Evolutionary conservation across 2,888 invertebrate genomes (phyloP).

Genomic region (Amphiduros pacificus): DNA sequence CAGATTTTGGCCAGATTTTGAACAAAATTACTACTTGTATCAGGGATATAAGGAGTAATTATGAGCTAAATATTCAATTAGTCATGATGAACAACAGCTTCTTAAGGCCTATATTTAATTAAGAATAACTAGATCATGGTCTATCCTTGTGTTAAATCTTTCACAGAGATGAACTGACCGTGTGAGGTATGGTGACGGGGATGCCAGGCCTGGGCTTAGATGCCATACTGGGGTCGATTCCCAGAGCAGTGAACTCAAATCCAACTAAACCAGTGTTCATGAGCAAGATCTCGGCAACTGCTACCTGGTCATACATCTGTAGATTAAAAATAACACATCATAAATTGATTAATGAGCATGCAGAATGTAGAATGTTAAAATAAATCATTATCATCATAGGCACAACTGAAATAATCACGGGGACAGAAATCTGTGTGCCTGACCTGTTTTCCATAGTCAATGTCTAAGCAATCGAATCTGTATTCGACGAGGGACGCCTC

Average conservation of each 20-base stretch:
- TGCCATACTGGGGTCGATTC: conserved; percentile 49
- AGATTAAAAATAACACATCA: background rate
- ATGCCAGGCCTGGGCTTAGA: conserved; percentile 48
- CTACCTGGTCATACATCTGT: conserved; percentile 57
- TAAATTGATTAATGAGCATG: background rate
- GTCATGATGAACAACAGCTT: no score
- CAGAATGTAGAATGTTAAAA: no score
- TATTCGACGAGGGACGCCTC: conserved; percentile 58
- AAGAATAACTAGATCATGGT: no score
- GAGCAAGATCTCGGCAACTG: conserved; percentile 48
- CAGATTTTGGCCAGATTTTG: no score
- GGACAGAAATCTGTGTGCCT: no score
- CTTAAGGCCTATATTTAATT: no score
- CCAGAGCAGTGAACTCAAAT: conserved; percentile 52
- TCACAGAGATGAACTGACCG: no score
- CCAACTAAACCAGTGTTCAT: conserved; percentile 58
- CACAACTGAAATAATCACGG: background rate
- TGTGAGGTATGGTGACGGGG: conserved; percentile 53
- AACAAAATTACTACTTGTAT: no score
- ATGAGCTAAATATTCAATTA: no score
- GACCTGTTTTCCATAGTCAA: conserved; percentile 58
- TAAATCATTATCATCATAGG: background rate
- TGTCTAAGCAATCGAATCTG: conserved; percentile 50
- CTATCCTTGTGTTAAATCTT: no score
- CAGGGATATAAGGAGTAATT: no score